A percentile compares a stretch with the other conserved stretches of the same genome.
Conservation (phyloP, 2,797 vertebrate species). For the Semotilus atromaculatus region DNA sequence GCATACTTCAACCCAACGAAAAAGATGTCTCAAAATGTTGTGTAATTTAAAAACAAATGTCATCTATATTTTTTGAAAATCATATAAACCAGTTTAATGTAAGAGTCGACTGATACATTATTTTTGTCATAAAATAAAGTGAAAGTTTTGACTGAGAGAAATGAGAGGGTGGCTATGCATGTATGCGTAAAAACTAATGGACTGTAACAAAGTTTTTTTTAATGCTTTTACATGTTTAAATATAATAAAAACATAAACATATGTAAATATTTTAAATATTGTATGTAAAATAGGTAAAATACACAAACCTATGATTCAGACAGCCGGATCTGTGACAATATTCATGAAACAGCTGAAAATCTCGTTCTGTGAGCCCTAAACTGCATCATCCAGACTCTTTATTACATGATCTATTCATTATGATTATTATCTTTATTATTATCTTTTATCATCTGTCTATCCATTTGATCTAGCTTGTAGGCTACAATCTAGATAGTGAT, state of each 20-base stretch:
- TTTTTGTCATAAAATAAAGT: background rate
- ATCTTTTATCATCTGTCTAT: background rate
- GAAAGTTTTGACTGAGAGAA: background rate
- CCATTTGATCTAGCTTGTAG: too few relatives aligned
- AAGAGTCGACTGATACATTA: background rate
- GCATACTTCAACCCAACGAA: background rate
- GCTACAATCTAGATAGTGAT: too few relatives aligned
- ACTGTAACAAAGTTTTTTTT: background rate
- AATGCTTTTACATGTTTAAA: background rate
- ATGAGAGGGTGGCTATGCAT: background rate
- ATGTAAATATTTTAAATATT: background rate
- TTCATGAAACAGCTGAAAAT: background rate
- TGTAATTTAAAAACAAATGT: background rate
- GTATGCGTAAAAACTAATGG: background rate
- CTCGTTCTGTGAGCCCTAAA: background rate
- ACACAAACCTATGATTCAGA: background rate
- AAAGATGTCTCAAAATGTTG: background rate
- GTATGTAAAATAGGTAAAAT: background rate
- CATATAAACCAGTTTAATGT: background rate
- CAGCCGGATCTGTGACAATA: background rate
- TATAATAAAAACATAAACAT: background rate
- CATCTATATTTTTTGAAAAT: background rate
- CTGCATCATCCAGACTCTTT: background rate
- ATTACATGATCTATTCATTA: background rate
- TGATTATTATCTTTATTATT: too few relatives aligned